Evolutionary conservation across 1,140 invertebrate genomes (phyloP).

Genomic region (Drosophila orosa): DNA sequence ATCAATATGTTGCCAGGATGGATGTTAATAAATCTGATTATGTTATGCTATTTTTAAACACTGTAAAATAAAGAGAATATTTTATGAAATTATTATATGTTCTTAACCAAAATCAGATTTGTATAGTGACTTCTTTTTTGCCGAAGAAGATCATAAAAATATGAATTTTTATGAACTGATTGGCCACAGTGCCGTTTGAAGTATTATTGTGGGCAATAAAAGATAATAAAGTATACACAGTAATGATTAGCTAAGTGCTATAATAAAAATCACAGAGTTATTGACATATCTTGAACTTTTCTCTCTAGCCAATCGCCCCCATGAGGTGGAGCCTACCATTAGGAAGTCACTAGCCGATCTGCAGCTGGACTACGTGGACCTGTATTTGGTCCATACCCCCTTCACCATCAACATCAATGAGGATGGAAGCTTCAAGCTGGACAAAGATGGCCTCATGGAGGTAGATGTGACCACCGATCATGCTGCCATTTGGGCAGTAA

Average conservation of each 20-base stretch:
- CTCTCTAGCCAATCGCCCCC: conserved; percentile 86
- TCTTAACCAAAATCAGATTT: not conserved
- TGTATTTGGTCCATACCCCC: conserved; percentile 93
- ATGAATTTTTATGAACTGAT: not conserved
- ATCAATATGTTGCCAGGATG: not conserved
- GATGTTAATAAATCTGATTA: not conserved
- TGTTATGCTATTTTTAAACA: no score
- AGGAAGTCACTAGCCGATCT: conserved; percentile 89
- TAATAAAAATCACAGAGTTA: not conserved
- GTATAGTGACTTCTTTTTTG: no score
- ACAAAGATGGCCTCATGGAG: conserved; percentile 87
- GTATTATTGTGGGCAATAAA: conserved; percentile 10
- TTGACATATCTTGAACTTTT: not conserved
- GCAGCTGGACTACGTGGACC: conserved; percentile 92
- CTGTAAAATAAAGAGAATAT: not conserved
- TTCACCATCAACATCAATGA: conserved; percentile 86
- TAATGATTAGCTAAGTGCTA: not conserved
- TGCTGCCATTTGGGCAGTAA: conserved; percentile 90
- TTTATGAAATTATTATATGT: not conserved
- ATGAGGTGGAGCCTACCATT: conserved; percentile 89
- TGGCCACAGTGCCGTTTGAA: not conserved
- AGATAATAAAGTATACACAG: no score
- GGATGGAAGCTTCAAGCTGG: conserved; percentile 79
- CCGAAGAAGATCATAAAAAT: no score
- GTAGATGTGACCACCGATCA: conserved; percentile 89